Conservation (phyloP, 1,140 invertebrate species). For the Thaumetopoea pityocampa region DNA sequence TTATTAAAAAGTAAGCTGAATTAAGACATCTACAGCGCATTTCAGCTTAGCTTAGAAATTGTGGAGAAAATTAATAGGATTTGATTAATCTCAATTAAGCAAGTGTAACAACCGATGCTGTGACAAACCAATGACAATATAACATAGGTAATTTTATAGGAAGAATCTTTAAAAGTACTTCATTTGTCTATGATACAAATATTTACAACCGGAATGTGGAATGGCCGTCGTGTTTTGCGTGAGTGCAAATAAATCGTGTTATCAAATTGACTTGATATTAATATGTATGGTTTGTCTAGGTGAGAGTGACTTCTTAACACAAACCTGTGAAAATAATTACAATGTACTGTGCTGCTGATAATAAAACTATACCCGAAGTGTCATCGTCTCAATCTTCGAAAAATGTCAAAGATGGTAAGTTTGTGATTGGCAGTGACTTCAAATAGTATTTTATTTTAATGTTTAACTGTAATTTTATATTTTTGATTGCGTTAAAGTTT, state of each 20-base stretch:
- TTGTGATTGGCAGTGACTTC: constrained; percentile 54
- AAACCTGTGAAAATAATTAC: constrained; percentile 40
- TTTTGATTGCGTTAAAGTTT: background rate
- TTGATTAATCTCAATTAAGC: too few species aligned
- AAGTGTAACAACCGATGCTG: too few species aligned
- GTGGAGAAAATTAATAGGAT: too few species aligned
- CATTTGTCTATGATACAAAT: constrained; percentile 59
- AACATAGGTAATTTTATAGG: too few species aligned
- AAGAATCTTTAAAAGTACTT: too few species aligned
- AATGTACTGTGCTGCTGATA: constrained; percentile 75
- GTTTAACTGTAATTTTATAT: background rate
- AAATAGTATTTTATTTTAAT: constrained; percentile 6
- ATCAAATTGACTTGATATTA: constrained; percentile 54
- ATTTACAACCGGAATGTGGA: constrained; percentile 75
- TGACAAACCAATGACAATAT: too few species aligned
- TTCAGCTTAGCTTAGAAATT: too few species aligned
- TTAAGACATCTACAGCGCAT: too few species aligned
- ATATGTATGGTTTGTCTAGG: constrained; percentile 50
- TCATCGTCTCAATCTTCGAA: constrained; percentile 73
- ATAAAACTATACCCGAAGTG: constrained; percentile 73
- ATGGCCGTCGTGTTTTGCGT: constrained; percentile 70
- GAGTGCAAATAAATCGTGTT: constrained; percentile 58
- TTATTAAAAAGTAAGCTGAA: too few species aligned
- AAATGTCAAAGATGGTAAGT: constrained; percentile 76
- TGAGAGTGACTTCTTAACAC: constrained; percentile 44